Conservation (phyloP, 37 sponge, comb jelly and placozoan genomes). For the Theonella swinhoei region DNA sequence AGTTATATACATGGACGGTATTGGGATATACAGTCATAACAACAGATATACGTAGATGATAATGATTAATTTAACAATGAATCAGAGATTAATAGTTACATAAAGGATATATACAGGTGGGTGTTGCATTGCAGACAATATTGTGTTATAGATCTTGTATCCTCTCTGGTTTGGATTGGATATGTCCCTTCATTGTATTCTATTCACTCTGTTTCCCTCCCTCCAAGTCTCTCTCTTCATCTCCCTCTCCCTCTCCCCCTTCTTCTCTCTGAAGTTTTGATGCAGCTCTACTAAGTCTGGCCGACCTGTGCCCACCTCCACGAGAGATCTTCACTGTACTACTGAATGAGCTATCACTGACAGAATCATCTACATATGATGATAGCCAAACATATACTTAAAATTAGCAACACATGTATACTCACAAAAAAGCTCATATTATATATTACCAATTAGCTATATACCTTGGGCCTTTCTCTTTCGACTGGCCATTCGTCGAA, state of each 20-base stretch:
- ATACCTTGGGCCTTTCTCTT: slow-evolving; percentile 21
- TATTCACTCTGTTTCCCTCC: no score
- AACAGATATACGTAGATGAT: no score
- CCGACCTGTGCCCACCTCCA: no score
- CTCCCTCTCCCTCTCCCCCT: neutral
- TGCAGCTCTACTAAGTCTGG: slow-evolving; percentile 67
- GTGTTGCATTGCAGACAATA: neutral
- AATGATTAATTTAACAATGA: no score
- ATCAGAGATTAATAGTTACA: neutral
- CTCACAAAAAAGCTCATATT: neutral
- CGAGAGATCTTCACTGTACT: no score
- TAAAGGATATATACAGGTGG: neutral
- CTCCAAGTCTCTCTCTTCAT: neutral
- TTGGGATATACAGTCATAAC: no score
- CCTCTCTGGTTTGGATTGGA: neutral
- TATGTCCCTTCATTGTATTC: no score
- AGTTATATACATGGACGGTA: no score
- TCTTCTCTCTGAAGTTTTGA: slow-evolving; percentile 4
- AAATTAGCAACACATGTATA: no score
- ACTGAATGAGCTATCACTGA: no score
- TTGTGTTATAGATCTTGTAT: neutral
- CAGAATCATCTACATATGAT: no score
- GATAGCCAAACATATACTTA: no score
- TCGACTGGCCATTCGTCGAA: neutral
- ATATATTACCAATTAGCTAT: neutral